These are phyloP conservation scores for Rynchops niger DNA, from an alignment of 2,113 vertebrate genomes.

Conservation along the genomic window DNA sequence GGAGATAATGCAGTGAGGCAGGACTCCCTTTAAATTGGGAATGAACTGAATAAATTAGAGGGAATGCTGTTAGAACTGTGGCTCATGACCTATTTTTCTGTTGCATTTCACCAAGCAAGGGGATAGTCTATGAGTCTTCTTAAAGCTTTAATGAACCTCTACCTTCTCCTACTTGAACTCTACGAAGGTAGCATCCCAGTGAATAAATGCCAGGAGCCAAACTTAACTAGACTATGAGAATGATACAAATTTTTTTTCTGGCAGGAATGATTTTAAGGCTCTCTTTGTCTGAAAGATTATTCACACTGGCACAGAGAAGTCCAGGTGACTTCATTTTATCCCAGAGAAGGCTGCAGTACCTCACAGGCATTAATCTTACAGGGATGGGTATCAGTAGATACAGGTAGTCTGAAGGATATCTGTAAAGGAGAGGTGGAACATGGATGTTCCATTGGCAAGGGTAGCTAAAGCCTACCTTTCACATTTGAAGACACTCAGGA, in stretches of 20 bases:
- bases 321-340: neutral
- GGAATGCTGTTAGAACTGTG: conserved; percentile 34
- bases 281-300: neutral
- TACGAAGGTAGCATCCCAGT: neutral
- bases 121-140: conserved; percentile 13
- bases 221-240: neutral
- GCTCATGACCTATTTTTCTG: conserved; percentile 45
- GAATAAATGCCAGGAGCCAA: neutral
- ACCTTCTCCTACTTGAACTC: neutral
- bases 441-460: neutral
- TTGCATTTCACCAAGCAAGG: neutral
- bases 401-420: neutral
- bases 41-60: conserved; percentile 27
- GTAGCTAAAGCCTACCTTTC: neutral
- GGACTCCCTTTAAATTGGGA: conserved; percentile 7
- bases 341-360: neutral
- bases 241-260: neutral
- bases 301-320: neutral
- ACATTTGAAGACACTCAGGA: neutral
- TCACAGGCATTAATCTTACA: neutral
- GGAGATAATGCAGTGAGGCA: neutral
- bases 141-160: conserved; percentile 57
- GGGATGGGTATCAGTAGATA: neutral
- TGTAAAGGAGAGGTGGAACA: neutral
- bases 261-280: neutral